These are phyloP conservation scores for Chaenogobius annularis DNA, from an alignment of 2,113 vertebrate genomes.

Conservation along the genomic window DNA sequence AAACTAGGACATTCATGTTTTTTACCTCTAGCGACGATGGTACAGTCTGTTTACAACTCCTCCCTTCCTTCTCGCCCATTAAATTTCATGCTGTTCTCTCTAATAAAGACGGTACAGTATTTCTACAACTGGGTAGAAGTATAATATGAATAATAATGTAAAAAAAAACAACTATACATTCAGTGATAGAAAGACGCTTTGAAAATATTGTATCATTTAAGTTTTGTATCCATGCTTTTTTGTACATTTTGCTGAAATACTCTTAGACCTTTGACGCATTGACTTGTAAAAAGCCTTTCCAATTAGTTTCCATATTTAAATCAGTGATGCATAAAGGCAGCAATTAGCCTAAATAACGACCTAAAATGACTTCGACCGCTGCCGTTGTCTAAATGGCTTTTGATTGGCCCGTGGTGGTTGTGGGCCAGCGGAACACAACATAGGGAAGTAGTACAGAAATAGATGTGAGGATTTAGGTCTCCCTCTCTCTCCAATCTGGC, in stretches of 20 bases:
- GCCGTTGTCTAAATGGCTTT: slow-evolving; percentile 28
- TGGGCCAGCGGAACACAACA: slow-evolving; percentile 61
- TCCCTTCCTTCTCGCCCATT: too few relatives aligned
- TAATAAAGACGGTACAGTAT: too few relatives aligned
- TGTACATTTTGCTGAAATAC: not conserved
- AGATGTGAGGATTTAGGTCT: slow-evolving; percentile 72
- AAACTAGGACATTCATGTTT: too few relatives aligned
- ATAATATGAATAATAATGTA: too few relatives aligned
- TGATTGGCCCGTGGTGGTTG: slow-evolving; percentile 49
- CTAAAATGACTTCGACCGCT: slow-evolving; percentile 55
- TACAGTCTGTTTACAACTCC: too few relatives aligned
- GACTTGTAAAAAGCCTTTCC: not conserved
- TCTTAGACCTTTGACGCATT: not conserved
- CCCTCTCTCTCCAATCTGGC: slow-evolving; percentile 66
- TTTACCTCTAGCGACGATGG: too few relatives aligned
- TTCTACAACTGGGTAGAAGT: too few relatives aligned
- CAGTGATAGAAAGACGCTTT: too few relatives aligned
- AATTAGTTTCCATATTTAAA: slow-evolving; percentile 9
- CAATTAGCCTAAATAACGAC: slow-evolving; percentile 65
- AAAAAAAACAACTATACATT: too few relatives aligned
- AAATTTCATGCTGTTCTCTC: too few relatives aligned
- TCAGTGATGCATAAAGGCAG: slow-evolving; percentile 46
- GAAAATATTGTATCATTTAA: not conserved
- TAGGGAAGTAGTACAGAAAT: slow-evolving; percentile 62
- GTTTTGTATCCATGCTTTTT: not conserved